Evolutionary conservation across 2,797 vertebrate genomes (phyloP).

Genomic region (Spinibarbus caldwelli): DNA sequence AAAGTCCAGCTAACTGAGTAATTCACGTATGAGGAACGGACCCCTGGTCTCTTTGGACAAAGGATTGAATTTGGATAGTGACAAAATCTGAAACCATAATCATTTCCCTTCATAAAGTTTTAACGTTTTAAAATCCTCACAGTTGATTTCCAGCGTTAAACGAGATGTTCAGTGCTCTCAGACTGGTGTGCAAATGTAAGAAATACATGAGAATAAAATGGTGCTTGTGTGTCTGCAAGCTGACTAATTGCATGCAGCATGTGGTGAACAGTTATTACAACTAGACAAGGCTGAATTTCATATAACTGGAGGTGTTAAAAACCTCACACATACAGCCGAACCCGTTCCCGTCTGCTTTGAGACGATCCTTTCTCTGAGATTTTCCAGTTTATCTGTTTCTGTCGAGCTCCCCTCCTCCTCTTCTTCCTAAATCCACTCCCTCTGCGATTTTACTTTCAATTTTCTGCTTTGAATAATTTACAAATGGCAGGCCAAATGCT

Average conservation of each 20-base stretch:
- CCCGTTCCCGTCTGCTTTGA: slow-evolving; percentile 63
- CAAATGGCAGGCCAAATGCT: slow-evolving; percentile 75
- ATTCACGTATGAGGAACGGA: too few relatives aligned
- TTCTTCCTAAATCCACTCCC: slow-evolving; percentile 43
- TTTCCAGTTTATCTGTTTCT: slow-evolving; percentile 71
- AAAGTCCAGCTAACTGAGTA: too few relatives aligned
- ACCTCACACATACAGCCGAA: slow-evolving; percentile 32
- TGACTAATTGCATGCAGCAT: slow-evolving; percentile 77
- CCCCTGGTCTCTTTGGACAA: background rate
- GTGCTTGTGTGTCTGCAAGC: slow-evolving; percentile 48
- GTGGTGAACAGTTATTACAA: slow-evolving; percentile 77
- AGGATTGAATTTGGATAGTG: background rate
- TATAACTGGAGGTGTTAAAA: slow-evolving; percentile 46
- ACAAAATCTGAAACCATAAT: background rate
- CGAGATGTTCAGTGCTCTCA: slow-evolving; percentile 41
- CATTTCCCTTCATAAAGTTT: too few relatives aligned
- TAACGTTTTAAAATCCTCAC: background rate
- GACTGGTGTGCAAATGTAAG: slow-evolving; percentile 54
- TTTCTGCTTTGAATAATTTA: slow-evolving; percentile 82
- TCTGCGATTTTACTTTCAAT: slow-evolving; percentile 63
- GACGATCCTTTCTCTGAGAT: slow-evolving; percentile 61
- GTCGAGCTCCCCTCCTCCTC: slow-evolving; percentile 29
- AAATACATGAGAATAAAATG: slow-evolving; percentile 47
- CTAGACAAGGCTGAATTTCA: slow-evolving; percentile 70
- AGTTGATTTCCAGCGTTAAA: background rate